phyloP scores from a whole-genome alignment of 2,113 vertebrate genomes.

The Deroptyus accipitrinus region DNA sequence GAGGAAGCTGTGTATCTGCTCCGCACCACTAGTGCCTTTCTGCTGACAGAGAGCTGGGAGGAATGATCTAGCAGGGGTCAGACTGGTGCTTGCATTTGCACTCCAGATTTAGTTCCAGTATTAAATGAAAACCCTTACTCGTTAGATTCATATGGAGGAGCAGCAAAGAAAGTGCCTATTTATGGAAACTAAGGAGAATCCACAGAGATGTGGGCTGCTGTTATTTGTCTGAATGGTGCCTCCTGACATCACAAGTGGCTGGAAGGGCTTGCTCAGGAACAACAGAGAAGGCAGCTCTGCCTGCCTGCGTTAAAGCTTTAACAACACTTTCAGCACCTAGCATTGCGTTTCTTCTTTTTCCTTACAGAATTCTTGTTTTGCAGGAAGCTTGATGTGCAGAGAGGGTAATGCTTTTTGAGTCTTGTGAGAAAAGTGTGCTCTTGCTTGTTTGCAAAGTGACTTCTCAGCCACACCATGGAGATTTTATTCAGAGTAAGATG shows the following conservation, averaged over 20 bases:
- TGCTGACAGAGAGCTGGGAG: background rate
- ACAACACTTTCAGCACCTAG: background rate
- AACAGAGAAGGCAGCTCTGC: background rate
- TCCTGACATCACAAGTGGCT: conserved; percentile 33
- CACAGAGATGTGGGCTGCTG: conserved; percentile 9
- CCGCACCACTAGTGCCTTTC: accelerated
- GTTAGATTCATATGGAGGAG: conserved; percentile 29
- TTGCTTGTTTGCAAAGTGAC: background rate
- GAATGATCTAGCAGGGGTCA: background rate
- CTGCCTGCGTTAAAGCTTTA: background rate
- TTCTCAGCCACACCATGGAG: background rate
- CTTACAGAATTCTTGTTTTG: background rate
- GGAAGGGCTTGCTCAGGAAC: background rate
- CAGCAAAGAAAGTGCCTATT: conserved; percentile 41
- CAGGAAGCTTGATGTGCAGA: background rate
- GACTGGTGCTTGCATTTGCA: background rate
- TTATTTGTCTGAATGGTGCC: background rate
- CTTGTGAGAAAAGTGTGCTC: background rate
- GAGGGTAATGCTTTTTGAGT: background rate
- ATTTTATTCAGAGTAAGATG: background rate
- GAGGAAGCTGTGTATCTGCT: background rate
- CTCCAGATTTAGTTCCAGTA: background rate
- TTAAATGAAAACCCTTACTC: background rate
- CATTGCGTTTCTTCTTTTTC: background rate
- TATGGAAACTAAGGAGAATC: conserved; percentile 2